phyloP scores from a whole-genome alignment of 1,140 invertebrate genomes.

The Brachionus manjavacas region DNA sequence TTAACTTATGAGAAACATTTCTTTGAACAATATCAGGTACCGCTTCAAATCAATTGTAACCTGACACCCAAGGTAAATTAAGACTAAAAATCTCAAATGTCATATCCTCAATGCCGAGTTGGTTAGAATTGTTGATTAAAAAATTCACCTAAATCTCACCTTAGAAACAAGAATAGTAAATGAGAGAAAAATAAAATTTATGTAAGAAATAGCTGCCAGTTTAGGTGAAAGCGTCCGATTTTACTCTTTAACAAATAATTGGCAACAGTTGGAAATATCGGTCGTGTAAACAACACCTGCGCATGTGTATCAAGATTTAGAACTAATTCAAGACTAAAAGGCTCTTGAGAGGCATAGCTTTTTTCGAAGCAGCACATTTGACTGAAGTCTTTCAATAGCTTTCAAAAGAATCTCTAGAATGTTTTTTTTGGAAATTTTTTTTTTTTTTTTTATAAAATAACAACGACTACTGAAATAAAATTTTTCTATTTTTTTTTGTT shows the following conservation, averaged over 20 bases:
- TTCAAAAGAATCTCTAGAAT: constrained; percentile 4
- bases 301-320: background rate
- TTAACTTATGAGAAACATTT: background rate
- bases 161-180: background rate
- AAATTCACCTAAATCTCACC: background rate
- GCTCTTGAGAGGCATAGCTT: background rate
- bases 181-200: background rate
- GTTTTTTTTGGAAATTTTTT: background rate
- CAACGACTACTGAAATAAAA: background rate
- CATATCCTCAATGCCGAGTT: background rate
- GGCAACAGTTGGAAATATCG: background rate
- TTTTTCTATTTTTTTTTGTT: background rate
- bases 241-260: background rate
- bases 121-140: background rate
- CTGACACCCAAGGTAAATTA: background rate
- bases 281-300: background rate
- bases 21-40: background rate
- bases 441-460: background rate
- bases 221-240: background rate
- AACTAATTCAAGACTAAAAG: background rate
- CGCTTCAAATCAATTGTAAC: background rate
- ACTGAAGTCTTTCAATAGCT: background rate
- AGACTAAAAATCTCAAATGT: background rate
- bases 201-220: background rate
- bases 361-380: background rate